Evolutionary conservation across 1,140 invertebrate species (phyloP).

Genomic region (Pollicipes pollicipes): DNA sequence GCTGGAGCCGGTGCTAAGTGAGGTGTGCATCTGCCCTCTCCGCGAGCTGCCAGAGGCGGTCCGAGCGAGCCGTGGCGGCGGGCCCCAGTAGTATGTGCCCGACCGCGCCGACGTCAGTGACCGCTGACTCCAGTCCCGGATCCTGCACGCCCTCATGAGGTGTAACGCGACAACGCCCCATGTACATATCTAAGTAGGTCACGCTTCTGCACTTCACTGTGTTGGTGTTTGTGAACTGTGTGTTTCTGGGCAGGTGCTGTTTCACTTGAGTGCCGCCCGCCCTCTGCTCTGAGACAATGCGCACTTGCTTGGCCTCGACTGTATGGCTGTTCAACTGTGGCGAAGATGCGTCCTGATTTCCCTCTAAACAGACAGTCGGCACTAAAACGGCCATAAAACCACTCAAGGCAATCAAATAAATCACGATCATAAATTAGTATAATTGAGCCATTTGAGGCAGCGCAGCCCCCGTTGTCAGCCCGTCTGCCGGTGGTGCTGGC

Average conservation of each 20-base stretch:
- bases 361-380: background rate
- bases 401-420: slow-evolving; percentile 2
- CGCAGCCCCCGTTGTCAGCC: no score
- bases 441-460: background rate
- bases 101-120: background rate
- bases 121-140: background rate
- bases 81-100: background rate
- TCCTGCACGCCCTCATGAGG: background rate
- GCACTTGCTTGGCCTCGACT: background rate
- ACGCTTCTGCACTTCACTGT: background rate
- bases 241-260: background rate
- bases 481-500: background rate
- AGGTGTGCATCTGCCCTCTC: background rate
- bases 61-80: background rate
- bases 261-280: background rate
- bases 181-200: background rate
- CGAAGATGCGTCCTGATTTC: background rate
- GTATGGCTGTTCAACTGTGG: background rate
- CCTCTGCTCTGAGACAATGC: no score
- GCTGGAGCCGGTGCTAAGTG: background rate
- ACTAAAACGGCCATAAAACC: background rate
- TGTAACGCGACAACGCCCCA: slow-evolving; percentile 1
- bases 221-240: background rate
- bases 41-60: background rate
- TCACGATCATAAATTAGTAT: background rate